Evolutionary conservation across 2,888 invertebrate species (phyloP).

Genomic region (Micoletzkya japonica): DNA sequence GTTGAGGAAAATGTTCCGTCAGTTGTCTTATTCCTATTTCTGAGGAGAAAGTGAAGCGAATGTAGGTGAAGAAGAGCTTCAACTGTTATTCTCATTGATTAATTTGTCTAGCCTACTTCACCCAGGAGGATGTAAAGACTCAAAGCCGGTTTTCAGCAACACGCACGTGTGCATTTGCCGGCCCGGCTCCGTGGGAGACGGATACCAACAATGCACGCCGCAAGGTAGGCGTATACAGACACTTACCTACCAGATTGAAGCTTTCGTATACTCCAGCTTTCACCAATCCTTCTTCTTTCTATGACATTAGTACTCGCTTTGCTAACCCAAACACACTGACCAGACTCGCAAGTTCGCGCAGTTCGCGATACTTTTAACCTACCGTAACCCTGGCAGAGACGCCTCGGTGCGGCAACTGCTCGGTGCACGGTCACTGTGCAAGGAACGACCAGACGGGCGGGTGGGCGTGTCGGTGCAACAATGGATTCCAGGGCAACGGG

Average conservation of each 20-base stretch:
- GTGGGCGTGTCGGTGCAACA: slow-evolving; percentile 75
- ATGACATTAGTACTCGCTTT: neutral
- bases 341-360: neutral
- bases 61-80: no score
- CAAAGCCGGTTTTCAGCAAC: no score
- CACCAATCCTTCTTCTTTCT: neutral
- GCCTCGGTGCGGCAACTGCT: slow-evolving; percentile 48
- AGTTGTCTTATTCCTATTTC: no score
- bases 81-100: no score
- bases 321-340: neutral
- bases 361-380: no score
- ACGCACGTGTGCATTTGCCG: slow-evolving; percentile 74
- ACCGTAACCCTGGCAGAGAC: slow-evolving; percentile 33
- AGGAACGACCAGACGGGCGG: slow-evolving; percentile 39
- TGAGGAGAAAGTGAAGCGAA: no score
- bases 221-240: slow-evolving; percentile 2
- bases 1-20: no score
- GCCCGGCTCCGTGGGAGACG: slow-evolving; percentile 72
- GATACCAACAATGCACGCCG: slow-evolving; percentile 63
- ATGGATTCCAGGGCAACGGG: slow-evolving; percentile 85
- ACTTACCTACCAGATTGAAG: neutral
- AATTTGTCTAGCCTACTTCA: no score
- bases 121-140: no score
- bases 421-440: slow-evolving; percentile 46
- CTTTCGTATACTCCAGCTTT: neutral